Base-by-base conservation (phyloP, 2,888 invertebrate genomes). In the Amiota communis region DNA sequence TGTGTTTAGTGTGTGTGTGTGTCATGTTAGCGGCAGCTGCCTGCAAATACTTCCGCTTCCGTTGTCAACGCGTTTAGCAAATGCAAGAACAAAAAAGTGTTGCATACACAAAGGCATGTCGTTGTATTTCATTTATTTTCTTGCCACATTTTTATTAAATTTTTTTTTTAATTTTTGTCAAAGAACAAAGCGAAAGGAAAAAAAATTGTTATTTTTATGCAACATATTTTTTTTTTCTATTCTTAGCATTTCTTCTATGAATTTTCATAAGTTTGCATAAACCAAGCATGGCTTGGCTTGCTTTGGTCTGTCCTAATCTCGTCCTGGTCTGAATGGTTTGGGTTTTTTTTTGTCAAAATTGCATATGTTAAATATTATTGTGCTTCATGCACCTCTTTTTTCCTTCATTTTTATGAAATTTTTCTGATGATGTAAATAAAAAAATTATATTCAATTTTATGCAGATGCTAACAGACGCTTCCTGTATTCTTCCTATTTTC, bases 31-130 rank as follows among this genome's bases (percentile, higher is more conserved):
- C 36, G 36, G 36, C 36, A 36, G 36, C 36, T 36, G 36, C 36
- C 10, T 51, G 12, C 53, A n/a, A n/a, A n/a, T 51, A 51, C 13
- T 4, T 51, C 53, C n/a, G n/a, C 53, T 51, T 12, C 53, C n/a
- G n/a, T 8, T 51, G 13, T 57, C 57, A 59, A 59, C 20, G 9
- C n/a, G 23, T n/a, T 68, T 53, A 51, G 51, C 53, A 17, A 65
- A 47, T 20, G 36, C n/a, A 8, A 46, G 10, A 36, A 63, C 11
- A 46, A 67, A 68, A 68, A 68, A 48, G 51, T 68, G 67, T 68
- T 68, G 67, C 67, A 68, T 68, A 68, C 8, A 68, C 67, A 53
- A 68, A 68, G 67, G 53, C 67, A 36, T 53, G 13, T 23, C 67
- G n/a, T 59, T 59, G 57, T 20, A 57, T 57, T 57, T 57, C 15